Evolutionary conservation across 2,888 invertebrate genomes (phyloP).

Genomic region (Meiosimyza platycephala): DNA sequence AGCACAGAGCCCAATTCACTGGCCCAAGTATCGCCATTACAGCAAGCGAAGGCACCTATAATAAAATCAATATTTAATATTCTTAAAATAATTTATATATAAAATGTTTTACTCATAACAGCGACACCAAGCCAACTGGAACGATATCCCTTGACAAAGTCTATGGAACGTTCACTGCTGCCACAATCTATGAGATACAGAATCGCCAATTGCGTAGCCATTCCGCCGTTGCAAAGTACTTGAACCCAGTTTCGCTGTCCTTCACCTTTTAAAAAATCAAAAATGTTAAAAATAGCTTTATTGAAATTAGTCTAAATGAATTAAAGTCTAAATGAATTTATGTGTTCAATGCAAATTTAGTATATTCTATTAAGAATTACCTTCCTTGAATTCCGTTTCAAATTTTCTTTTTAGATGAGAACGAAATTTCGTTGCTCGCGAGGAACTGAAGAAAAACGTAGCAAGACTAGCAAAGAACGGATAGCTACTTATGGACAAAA

Average conservation of each 20-base stretch:
- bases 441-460: constrained; percentile 83
- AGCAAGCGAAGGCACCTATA: constrained; percentile 79
- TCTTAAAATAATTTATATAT: no score
- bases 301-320: not conserved
- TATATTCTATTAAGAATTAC: constrained; percentile 62
- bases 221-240: constrained; percentile 89
- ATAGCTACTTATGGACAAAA: constrained; percentile 81
- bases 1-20: constrained; percentile 87
- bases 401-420: constrained; percentile 74
- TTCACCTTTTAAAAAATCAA: constrained; percentile 69
- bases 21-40: constrained; percentile 92
- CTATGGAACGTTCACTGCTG: constrained; percentile 80
- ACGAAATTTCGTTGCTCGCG: constrained; percentile 83
- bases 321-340: not conserved
- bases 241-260: constrained; percentile 91
- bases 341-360: not conserved
- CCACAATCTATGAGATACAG: constrained; percentile 85
- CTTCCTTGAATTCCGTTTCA: constrained; percentile 84
- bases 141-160: constrained; percentile 80
- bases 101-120: constrained; percentile 72
- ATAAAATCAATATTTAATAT: constrained; percentile 6
- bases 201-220: constrained; percentile 82
- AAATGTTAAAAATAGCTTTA: not conserved
- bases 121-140: constrained; percentile 86
- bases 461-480: constrained; percentile 80